phyloP scores from a whole-genome alignment of 2,113 vertebrate species.

The Hydrolagus affinis region DNA sequence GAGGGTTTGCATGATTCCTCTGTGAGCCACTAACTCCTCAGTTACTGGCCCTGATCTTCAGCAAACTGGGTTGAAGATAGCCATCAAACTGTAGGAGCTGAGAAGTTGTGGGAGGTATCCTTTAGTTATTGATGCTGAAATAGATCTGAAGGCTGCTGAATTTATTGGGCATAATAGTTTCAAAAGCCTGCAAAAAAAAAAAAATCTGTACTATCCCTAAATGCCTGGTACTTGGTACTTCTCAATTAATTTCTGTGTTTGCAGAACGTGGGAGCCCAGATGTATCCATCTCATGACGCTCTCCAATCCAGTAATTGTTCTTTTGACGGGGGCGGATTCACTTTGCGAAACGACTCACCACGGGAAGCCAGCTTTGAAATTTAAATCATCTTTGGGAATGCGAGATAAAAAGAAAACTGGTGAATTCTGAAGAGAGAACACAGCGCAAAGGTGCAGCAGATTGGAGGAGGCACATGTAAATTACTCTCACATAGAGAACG shows the following conservation, averaged over 20 bases:
- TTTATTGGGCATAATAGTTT: neutral
- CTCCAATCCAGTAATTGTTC: neutral
- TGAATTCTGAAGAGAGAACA: too few relatives aligned
- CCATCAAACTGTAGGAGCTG: neutral
- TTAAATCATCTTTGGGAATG: neutral
- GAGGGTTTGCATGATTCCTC: neutral
- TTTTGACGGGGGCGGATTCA: neutral
- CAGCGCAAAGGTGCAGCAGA: too few relatives aligned
- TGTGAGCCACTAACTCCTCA: neutral
- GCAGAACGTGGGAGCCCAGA: neutral
- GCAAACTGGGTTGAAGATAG: neutral
- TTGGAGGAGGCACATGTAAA: too few relatives aligned
- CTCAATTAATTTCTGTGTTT: neutral
- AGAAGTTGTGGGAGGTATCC: neutral
- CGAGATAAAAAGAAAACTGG: too few relatives aligned
- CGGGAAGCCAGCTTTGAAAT: neutral
- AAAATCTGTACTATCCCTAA: neutral
- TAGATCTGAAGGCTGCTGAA: neutral
- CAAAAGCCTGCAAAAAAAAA: neutral
- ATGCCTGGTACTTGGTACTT: neutral
- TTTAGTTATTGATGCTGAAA: neutral
- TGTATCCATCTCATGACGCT: neutral
- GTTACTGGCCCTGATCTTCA: neutral
- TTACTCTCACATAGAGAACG: too few relatives aligned
- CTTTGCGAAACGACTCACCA: neutral